Evolutionary conservation across 2,113 vertebrate species (phyloP), one percentile per base, ranked within the genome.

Genomic region (Salvelinus sp.): DNA sequence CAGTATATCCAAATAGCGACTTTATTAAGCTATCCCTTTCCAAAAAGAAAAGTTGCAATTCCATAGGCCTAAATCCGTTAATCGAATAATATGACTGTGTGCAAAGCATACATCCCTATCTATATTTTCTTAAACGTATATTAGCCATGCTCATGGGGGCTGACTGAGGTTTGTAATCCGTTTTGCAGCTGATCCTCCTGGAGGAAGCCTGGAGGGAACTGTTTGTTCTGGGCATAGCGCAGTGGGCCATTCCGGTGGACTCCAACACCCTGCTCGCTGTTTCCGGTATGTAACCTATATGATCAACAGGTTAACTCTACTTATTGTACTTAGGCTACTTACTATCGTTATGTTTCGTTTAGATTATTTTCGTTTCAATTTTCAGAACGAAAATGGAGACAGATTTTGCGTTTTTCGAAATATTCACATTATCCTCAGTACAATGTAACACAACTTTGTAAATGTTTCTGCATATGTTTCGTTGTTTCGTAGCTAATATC

Each of bases 241-340:
- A 99, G 94, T 99, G 98, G 97, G 96, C 97, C 91, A 98, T 99
- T 92, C 98, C 98, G 72, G 96, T 99, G 90, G 98, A 99, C 92
- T 97, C 97, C 85, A 95, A 94, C 83, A 99, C 98, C 83, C 95
- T 99, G 81, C 95, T 99, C 65, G 98, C 98, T 76, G 97, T 99
- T 91, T 98, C 98, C 90, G 97, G 98, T 99, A 93, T 87, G 83
- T 80, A 27, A 25, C 7, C 9, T 13, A 25, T 25, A 63, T 63
- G 20, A 25, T 63, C 12, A 63, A 25, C 23, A 22, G 60, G 10
- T 10, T 38, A 38, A 38, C 33, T 38, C 38, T 38, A 38, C 1
- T 38, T 38, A 38, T 9, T 38, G 5, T 7, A 38, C 7, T 38
- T 38, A 38, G 33, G 33, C 33, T 38, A 38, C 33, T 38, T 38